Base-by-base conservation (phyloP, 2,113 vertebrate species). In the Pipa parva region DNA sequence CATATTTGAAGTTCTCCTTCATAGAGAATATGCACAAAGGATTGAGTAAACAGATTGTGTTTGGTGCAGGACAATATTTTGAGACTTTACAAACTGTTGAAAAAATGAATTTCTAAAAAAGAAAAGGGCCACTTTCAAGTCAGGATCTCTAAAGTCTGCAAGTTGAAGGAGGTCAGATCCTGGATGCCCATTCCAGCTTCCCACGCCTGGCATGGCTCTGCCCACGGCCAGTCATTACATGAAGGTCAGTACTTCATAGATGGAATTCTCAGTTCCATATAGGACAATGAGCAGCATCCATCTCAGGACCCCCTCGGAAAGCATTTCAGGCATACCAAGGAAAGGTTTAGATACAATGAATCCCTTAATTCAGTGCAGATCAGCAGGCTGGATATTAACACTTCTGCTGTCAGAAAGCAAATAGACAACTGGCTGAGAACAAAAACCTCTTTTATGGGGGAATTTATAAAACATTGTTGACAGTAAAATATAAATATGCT, bases 241-340 rank as follows among this genome's bases (percentile, higher is more conserved):
- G 48, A 69, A 69, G 66, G 66, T 69, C 66, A 69, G 5, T 21
- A 58, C 57, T 69, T 69, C 57, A 69, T 69, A 69, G 54, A 45
- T 60, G 36, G 39, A 69, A 69, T 69, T 69, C 66, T 52, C 66
- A 9, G 49, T 21, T 31, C 57, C 26, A 37, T 45, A 20, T 3
- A 58, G 66, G 57, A 69, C 66, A 69, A 69, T 61, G 46, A 49
- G 57, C 36, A 42, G 55, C 31, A n/a, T n/a, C n/a, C 66, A 61
- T 42, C 36, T 15, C 50, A 18, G 50, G 65, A 69, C 65, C 59
- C 66, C 66, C 66, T 69, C 66, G 45, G 51, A 31, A 61, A 26
- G 58, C 57, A 69, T 69, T 69, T 50, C 66, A 69, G 22, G 22
- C 66, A 69, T 69, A 45, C 66, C 66, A 61, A 69, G 50, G 58